These are phyloP conservation scores for Gymnogyps californianus DNA, from an alignment of 2,113 vertebrate species.

Conservation along the genomic window DNA sequence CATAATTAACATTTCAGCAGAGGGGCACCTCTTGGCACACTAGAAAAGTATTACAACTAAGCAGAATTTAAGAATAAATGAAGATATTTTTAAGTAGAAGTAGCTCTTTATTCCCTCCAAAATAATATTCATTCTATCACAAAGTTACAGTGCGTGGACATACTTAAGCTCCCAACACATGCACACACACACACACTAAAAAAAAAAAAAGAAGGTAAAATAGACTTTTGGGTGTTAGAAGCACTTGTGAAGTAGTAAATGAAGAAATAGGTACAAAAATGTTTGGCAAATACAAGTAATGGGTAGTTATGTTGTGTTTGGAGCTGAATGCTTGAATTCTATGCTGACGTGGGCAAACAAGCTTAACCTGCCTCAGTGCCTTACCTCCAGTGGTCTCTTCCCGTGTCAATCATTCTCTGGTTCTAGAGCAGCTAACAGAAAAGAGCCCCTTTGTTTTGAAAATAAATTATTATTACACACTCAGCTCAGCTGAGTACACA, in stretches of 20 bases:
- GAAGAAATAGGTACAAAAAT: neutral
- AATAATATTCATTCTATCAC: neutral
- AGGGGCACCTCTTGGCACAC: neutral
- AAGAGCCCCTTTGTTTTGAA: neutral
- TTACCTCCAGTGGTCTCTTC: neutral
- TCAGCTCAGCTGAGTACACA: neutral
- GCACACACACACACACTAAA: neutral
- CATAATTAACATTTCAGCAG: constrained; percentile 43
- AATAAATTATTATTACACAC: neutral
- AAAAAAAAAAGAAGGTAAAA: neutral
- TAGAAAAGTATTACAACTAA: constrained; percentile 4
- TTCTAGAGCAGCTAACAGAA: neutral
- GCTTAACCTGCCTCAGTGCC: neutral
- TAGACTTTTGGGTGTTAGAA: neutral
- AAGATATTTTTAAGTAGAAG: constrained; percentile 31
- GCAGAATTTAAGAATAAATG: constrained; percentile 25
- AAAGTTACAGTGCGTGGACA: neutral
- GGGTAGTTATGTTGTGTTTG: neutral
- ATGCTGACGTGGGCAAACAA: neutral
- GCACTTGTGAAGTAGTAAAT: neutral
- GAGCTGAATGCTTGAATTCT: neutral
- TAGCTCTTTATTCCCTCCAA: neutral
- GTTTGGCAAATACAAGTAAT: neutral
- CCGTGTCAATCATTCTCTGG: neutral
- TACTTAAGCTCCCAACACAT: neutral